Base-by-base conservation (phyloP, 2,797 vertebrate species). In the Coranthus polyacanthus region DNA sequence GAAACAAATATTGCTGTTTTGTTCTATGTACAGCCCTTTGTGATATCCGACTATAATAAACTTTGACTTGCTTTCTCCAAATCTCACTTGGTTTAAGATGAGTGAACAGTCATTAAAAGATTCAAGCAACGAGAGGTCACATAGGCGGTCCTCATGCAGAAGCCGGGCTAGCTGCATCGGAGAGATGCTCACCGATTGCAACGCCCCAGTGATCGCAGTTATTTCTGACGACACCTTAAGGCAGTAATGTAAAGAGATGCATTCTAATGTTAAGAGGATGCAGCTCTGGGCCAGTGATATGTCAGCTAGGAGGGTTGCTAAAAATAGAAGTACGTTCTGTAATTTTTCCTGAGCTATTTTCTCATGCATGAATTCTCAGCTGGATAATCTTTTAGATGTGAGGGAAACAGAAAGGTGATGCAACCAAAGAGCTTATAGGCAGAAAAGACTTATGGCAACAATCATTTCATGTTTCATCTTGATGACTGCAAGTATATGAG, bases 191-290 rank as follows among this genome's bases (percentile, higher is more conserved):
- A 64, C 7, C 50, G 38, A 78, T 15, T 42, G 37, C 42, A 42
- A 72, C 18, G 37, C 55, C 38, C 32, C 46, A 52, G 50, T 50
- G 61, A 62, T 73, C 37, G 24, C 44, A 36, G 50, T 75, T 67
- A 75, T 79, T 63, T 76, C 3, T 60, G 47, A 78, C 53, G 29
- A 71, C 2, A 60, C 59, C 74, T 34, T 17, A 24, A 67, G 72
- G 69, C 69, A 63, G 45, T 17, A 15, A 59, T 26, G 49, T 62
- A 75, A 59, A 65, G 65, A 62, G 26, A 69, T 41, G 46, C 18
- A 68, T 56, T 53, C 16, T 72, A 56, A 68, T 57, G 58, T 62
- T 44, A 43, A 17, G 34, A 46, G 13, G 41, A 43, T 10, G 9
- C 42, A 42, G 61, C 68, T 78, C 34, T 9, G 11, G 26, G 65